These are phyloP conservation scores for Aselliscus stoliczkanus DNA, from an alignment of 2,797 vertebrate genomes.

Conservation along the genomic window DNA sequence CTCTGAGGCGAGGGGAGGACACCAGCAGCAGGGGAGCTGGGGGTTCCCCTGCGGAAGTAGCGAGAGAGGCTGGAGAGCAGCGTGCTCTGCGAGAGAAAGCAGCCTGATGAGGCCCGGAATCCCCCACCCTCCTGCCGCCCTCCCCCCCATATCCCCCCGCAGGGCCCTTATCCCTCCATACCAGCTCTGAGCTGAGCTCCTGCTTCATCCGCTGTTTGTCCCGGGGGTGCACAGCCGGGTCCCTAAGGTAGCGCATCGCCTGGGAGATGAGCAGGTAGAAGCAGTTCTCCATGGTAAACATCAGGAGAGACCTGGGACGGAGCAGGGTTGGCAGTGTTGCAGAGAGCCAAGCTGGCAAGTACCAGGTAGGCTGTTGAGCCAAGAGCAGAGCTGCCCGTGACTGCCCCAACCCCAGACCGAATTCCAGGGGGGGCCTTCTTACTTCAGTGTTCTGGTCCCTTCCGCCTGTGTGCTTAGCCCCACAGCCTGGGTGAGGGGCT, in stretches of 20 bases:
- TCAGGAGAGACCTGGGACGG: slow-evolving; percentile 89
- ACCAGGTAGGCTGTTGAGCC: background rate
- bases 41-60: slow-evolving; percentile 93
- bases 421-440: slow-evolving; percentile 65
- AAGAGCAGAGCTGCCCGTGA: background rate
- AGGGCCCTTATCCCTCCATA: slow-evolving; percentile 64
- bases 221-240: slow-evolving; percentile 88
- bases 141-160: background rate
- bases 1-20: slow-evolving; percentile 90
- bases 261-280: slow-evolving; percentile 99
- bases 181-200: slow-evolving; percentile 98
- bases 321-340: background rate
- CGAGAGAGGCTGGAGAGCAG: slow-evolving; percentile 93
- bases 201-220: slow-evolving; percentile 99
- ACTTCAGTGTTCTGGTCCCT: slow-evolving; percentile 93
- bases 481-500: slow-evolving; percentile 87
- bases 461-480: slow-evolving; percentile 88
- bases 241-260: slow-evolving; percentile 93
- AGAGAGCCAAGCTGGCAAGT: background rate
- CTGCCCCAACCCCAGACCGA: background rate
- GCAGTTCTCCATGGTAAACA: slow-evolving; percentile 99
- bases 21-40: slow-evolving; percentile 90
- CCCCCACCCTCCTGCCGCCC: background rate
- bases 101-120: background rate
- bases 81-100: slow-evolving; percentile 85